phyloP scores from a whole-genome alignment of 2,888 invertebrate genomes.

The Tiphia femorata region DNA sequence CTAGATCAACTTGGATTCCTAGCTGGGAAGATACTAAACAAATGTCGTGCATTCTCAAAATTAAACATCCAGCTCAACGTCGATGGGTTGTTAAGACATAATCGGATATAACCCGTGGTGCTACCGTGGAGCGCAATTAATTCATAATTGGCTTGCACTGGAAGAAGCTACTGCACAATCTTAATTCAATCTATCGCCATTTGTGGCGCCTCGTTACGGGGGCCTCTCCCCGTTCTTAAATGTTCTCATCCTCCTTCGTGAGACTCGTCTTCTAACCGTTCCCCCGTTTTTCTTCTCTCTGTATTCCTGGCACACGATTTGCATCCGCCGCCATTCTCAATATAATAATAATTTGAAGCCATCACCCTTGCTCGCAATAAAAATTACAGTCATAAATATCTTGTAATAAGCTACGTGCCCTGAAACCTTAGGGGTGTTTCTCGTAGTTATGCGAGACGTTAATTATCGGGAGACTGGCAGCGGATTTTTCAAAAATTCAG shows the following conservation, averaged over 20 bases:
- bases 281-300: constrained; percentile 22
- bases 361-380: constrained; percentile 41
- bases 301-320: constrained; percentile 1
- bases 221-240: constrained; percentile 48
- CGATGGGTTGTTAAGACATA: constrained; percentile 64
- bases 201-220: constrained; percentile 61
- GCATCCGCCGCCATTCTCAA: constrained; percentile 26
- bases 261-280: constrained; percentile 20
- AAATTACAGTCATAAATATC: constrained; percentile 48
- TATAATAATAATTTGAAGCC: constrained; percentile 52
- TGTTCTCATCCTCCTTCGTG: constrained; percentile 41
- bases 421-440: constrained; percentile 17
- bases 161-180: constrained; percentile 61
- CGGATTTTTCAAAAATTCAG: not conserved
- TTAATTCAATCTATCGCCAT: constrained; percentile 69
- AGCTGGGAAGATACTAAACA: too few species aligned
- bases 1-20: too few species aligned
- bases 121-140: constrained; percentile 64
- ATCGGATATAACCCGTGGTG: constrained; percentile 65
- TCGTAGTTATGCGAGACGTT: constrained; percentile 6
- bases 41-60: too few species aligned
- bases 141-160: constrained; percentile 67
- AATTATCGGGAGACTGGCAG: constrained; percentile 20
- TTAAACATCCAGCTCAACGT: too few species aligned
- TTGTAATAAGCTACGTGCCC: constrained; percentile 50